A percentile compares a stretch with the other conserved stretches of the same genome.
Evolutionary conservation across 2,888 invertebrate species (phyloP).

Genomic region (Calephelis perditalis): DNA sequence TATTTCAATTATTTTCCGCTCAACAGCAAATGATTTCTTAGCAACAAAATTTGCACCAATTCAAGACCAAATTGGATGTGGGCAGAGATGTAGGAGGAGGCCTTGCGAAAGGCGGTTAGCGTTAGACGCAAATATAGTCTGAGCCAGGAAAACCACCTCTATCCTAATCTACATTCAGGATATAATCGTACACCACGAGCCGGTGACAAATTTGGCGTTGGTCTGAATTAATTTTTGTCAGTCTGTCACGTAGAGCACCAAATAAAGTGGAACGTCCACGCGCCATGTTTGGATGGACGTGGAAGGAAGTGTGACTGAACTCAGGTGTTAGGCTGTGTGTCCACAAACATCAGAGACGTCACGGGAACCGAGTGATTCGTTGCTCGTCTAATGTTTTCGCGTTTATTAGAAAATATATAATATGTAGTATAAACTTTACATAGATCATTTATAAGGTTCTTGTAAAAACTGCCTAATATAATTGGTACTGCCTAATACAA

Average conservation of each 20-base stretch:
- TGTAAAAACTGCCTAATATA: too few relatives aligned
- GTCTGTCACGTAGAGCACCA: conserved; percentile 70
- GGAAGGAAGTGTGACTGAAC: conserved; percentile 73
- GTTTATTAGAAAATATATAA: too few relatives aligned
- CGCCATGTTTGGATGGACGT: conserved; percentile 54
- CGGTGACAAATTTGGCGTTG: conserved; percentile 59
- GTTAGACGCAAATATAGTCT: conserved; percentile 46
- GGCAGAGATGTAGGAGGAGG: conserved; percentile 71
- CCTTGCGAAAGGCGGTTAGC: conserved; percentile 63
- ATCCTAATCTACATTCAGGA: conserved; percentile 47
- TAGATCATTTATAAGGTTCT: too few relatives aligned
- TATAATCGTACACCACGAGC: conserved; percentile 44
- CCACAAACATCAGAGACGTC: too few relatives aligned
- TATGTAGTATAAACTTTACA: too few relatives aligned
- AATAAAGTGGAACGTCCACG: conserved; percentile 54
- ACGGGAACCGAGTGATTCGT: too few relatives aligned
- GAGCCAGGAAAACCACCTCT: conserved; percentile 46
- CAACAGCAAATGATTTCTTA: too few relatives aligned
- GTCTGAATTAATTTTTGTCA: conserved; percentile 65
- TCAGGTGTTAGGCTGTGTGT: conserved; percentile 27
- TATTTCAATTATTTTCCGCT: too few relatives aligned
- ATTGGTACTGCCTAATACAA: too few relatives aligned
- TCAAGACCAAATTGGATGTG: conserved; percentile 67
- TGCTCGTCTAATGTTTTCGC: too few relatives aligned
- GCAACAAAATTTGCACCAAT: conserved; percentile 51